Conservation (phyloP, 2,113 vertebrate species). For the Xiphophorus hellerii region DNA sequence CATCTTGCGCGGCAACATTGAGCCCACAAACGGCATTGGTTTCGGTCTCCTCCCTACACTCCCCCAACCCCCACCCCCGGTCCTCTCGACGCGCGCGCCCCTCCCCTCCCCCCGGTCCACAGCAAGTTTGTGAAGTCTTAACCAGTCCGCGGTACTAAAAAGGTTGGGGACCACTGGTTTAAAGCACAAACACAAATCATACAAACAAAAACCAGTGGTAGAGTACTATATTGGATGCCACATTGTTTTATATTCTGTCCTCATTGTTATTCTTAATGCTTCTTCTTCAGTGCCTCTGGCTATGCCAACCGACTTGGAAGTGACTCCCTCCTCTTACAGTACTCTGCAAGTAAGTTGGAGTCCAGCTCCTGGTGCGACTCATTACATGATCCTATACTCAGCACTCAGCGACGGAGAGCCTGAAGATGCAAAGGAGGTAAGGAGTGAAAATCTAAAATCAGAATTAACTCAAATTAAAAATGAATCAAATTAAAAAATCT, state of each 20-base stretch:
- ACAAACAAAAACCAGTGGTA: too few species aligned
- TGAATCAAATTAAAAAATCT: not conserved
- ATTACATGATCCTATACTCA: slow-evolving; percentile 89
- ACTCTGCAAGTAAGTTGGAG: slow-evolving; percentile 85
- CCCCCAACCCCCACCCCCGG: too few species aligned
- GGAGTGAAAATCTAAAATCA: slow-evolving; percentile 1
- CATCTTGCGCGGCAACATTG: too few species aligned
- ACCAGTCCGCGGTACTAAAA: too few species aligned
- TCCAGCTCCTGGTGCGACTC: slow-evolving; percentile 79
- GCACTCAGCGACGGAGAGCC: slow-evolving; percentile 78
- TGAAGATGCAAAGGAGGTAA: slow-evolving; percentile 81
- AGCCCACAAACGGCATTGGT: too few species aligned
- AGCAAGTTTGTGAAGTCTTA: too few species aligned
- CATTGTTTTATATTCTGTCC: not conserved
- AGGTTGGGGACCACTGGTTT: too few species aligned
- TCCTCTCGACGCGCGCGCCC: too few species aligned
- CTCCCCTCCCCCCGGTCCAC: too few species aligned
- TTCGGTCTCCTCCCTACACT: too few species aligned
- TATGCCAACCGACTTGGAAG: slow-evolving; percentile 78
- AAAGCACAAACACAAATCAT: too few species aligned
- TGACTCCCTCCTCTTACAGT: slow-evolving; percentile 83
- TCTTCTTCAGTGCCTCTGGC: slow-evolving; percentile 81
- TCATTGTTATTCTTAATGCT: not conserved
- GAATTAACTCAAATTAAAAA: too few species aligned
- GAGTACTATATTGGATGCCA: not conserved